phyloP scores from a whole-genome alignment of 2,113 vertebrate genomes.

The human region GRCh38 chr7:11129501-11130000 shows the following conservation, averaged over 20 bases:
- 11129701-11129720: background rate
- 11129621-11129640: background rate
- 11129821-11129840: background rate
- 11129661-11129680: constrained; percentile 37
- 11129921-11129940: background rate
- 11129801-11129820: background rate
- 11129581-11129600: background rate
- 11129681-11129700: background rate
- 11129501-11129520: background rate
- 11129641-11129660: background rate
- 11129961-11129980: background rate
- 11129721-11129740: background rate
- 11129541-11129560: no score
- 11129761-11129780: background rate
- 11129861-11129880: background rate
- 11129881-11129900: background rate
- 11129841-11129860: background rate
- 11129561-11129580: background rate
- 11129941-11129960: background rate
- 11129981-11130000: background rate
- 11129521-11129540: background rate
- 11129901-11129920: background rate
- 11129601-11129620: background rate
- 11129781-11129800: background rate
- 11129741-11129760: background rate